Evolutionary conservation across 2,113 vertebrate genomes (phyloP), one percentile per base, ranked within the genome.

Genomic region (Esox niger): DNA sequence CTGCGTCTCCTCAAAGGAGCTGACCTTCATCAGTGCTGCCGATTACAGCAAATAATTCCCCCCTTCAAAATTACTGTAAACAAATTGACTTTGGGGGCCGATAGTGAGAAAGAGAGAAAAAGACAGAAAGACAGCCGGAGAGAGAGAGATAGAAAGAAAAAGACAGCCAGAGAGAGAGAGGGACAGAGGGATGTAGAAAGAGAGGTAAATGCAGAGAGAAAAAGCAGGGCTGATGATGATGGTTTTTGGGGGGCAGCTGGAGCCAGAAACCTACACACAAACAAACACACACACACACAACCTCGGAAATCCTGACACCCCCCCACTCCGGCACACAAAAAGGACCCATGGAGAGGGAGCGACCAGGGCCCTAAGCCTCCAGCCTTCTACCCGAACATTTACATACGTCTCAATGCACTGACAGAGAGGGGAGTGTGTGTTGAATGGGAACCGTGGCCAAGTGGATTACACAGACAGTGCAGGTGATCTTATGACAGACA

Each of bases 31-130:
- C 97, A 97, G 95, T 94, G 94, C 94, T 93, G 95, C 95, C 96
- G 98, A 99, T 99, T 98, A 99, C 93, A 94, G 95, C 95, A 96
- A 98, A 99, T 98, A 98, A 99, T 98, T 98, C 96, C 95, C 94
- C n/a, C 91, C 95, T 90, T 90, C 88, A 95, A 98, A 98, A 98
- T 98, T 98, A 99, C 97, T 98, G 97, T 99, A 98, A 98, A 99
- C 96, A 98, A 98, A 98, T 98, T 97, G 98, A 98, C 96, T 98
- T 98, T 98, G 95, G 85, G 85, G 82, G 85, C 78, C 83, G 82
- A 71, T 82, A 61, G 69, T n/a, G 62, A 17, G 35, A 21, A 57
- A 35, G 25, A 52, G 17, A 43, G 61, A 11, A 47, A 20, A 27
- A 46, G 20, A 5, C 27, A 23, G 26, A 10, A 26, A n/a, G 43